Percentiles rank a stretch among this genome's conserved stretches.
These are phyloP conservation scores for Cabera pusaria DNA, from an alignment of 2,888 invertebrate species.

Conservation along the genomic window DNA sequence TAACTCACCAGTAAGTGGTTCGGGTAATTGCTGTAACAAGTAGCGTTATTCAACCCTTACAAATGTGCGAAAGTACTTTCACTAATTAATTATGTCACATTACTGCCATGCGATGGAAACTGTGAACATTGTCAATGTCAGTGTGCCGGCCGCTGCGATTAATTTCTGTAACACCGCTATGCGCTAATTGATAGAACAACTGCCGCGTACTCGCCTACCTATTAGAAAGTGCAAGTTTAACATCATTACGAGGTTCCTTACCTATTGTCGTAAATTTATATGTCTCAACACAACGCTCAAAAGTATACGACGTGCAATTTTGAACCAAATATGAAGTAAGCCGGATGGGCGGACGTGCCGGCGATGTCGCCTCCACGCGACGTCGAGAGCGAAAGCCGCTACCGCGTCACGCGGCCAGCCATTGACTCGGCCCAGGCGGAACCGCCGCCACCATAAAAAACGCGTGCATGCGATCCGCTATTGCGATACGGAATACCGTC, in stretches of 20 bases:
- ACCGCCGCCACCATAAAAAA: conserved; percentile 48
- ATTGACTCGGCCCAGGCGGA: conserved; percentile 68
- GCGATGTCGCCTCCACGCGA: conserved; percentile 45
- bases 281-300: no score
- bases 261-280: conserved; percentile 37
- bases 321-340: conserved; percentile 49
- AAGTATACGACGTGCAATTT: conserved; percentile 44
- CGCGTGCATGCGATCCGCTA: conserved; percentile 56
- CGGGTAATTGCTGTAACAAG: conserved; percentile 15
- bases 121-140: conserved; percentile 56
- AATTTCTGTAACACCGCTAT: conserved; percentile 60
- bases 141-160: conserved; percentile 57
- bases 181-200: conserved; percentile 47
- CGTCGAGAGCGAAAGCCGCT: conserved; percentile 68
- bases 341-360: conserved; percentile 33
- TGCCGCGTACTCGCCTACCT: conserved; percentile 46
- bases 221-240: conserved; percentile 60
- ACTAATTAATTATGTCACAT: conserved; percentile 25
- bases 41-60: conserved; percentile 21
- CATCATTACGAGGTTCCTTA: conserved; percentile 32
- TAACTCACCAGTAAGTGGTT: neutral
- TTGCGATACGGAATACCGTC: conserved; percentile 46
- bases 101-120: conserved; percentile 52
- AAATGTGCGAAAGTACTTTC: conserved; percentile 30
- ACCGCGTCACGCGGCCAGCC: conserved; percentile 65